Evolutionary conservation across 2,888 invertebrate species (phyloP).

Genomic region (Folsomia candida): DNA sequence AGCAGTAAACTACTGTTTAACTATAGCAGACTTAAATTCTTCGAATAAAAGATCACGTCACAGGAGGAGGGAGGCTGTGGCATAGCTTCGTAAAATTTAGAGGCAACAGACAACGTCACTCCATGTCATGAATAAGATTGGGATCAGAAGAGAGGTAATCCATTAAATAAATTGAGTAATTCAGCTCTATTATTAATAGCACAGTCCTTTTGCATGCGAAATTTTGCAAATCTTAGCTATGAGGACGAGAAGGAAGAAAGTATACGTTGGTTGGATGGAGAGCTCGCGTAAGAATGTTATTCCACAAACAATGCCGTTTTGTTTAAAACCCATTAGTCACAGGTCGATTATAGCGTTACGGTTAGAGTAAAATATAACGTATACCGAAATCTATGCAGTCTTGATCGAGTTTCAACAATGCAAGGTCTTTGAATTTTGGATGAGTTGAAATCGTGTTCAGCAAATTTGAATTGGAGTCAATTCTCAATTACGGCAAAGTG

Average conservation of each 20-base stretch:
- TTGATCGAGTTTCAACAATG: conserved; percentile 10
- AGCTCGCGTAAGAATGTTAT: too few species aligned
- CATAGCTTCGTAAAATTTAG: background rate
- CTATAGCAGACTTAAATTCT: too few species aligned
- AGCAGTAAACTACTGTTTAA: too few species aligned
- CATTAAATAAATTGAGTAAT: background rate
- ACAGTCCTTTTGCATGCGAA: too few species aligned
- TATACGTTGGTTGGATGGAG: too few species aligned
- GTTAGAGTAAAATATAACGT: background rate
- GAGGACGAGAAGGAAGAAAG: background rate
- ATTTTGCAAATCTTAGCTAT: too few species aligned
- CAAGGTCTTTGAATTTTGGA: conserved; percentile 9
- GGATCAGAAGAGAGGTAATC: background rate
- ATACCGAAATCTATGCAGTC: too few species aligned
- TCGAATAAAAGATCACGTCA: background rate
- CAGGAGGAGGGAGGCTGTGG: too few species aligned
- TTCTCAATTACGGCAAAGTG: too few species aligned
- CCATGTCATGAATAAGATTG: background rate
- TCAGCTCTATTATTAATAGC: too few species aligned
- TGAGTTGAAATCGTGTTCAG: background rate
- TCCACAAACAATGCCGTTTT: background rate
- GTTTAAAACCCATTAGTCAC: conserved; percentile 8
- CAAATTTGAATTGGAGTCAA: background rate
- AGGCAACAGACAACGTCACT: background rate
- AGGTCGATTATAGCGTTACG: conserved; percentile 11